These are phyloP conservation scores for Enteromius trimaculatus DNA, from an alignment of 2,797 vertebrate species.

Conservation along the genomic window DNA sequence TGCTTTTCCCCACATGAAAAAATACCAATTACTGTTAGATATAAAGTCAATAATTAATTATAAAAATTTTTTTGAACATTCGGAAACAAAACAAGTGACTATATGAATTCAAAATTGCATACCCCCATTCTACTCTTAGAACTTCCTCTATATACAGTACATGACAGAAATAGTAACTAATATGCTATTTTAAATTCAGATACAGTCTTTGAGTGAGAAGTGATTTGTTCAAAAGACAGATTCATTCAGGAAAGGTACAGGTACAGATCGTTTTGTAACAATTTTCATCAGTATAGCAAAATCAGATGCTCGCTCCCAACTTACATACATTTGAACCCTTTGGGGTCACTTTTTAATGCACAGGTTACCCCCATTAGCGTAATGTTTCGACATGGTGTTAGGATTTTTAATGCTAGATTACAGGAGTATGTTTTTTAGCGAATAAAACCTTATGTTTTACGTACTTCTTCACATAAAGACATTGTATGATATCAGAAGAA, in stretches of 20 bases:
- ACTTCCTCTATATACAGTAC: not conserved
- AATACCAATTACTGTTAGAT: not conserved
- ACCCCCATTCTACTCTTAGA: not conserved
- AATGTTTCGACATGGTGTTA: too few species aligned
- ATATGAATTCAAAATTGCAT: not conserved
- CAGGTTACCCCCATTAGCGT: too few species aligned
- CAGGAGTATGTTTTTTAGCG: too few species aligned
- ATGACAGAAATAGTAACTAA: not conserved
- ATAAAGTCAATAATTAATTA: not conserved
- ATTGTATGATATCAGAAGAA: too few species aligned
- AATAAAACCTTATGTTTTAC: too few species aligned
- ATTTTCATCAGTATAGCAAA: not conserved
- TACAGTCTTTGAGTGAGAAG: not conserved
- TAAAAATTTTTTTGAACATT: not conserved
- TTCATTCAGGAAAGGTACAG: not conserved
- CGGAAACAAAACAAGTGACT: not conserved
- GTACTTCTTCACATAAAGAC: too few species aligned
- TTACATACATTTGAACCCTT: too few species aligned
- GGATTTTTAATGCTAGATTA: too few species aligned
- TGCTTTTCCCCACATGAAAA: too few species aligned
- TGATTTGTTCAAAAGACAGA: not conserved
- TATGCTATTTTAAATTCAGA: not conserved
- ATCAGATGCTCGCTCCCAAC: too few species aligned
- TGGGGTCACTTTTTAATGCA: too few species aligned
- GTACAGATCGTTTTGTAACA: not conserved